These are phyloP conservation scores for Furnarius figulus DNA, from an alignment of 2,113 vertebrate genomes.

Conservation along the genomic window DNA sequence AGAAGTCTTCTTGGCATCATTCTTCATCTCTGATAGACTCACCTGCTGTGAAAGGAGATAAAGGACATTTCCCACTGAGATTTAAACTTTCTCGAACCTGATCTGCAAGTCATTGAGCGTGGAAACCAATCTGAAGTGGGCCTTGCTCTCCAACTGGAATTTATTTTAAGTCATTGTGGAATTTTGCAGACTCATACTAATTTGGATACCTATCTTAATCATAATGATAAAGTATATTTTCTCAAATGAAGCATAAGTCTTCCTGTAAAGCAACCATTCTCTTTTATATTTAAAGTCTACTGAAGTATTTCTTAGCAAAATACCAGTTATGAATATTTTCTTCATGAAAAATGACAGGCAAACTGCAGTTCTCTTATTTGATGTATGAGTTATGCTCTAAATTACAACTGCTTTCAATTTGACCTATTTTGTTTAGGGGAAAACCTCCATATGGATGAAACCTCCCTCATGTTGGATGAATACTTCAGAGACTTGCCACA, in stretches of 20 bases:
- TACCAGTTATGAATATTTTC: background rate
- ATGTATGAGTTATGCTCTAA: background rate
- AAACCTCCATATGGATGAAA: background rate
- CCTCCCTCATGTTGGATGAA: fast-evolving
- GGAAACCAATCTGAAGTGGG: background rate
- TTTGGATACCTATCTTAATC: background rate
- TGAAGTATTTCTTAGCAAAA: background rate
- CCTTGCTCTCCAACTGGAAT: background rate
- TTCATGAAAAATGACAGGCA: background rate
- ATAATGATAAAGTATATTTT: background rate
- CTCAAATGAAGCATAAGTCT: background rate
- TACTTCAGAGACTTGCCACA: background rate
- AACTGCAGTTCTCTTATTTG: background rate
- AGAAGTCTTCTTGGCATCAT: conserved; percentile 5
- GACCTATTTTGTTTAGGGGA: background rate
- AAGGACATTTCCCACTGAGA: conserved; percentile 37
- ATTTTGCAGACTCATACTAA: background rate
- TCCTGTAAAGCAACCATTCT: background rate
- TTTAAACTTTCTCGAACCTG: conserved; percentile 25
- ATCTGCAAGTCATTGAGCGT: background rate
- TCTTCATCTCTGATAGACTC: conserved; percentile 51
- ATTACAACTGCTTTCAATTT: background rate
- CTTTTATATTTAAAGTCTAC: background rate
- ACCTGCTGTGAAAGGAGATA: conserved; percentile 1
- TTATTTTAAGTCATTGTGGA: background rate